Evolutionary conservation across 2,797 vertebrate species (phyloP).

Genomic region (Macropus fuliginosus): DNA sequence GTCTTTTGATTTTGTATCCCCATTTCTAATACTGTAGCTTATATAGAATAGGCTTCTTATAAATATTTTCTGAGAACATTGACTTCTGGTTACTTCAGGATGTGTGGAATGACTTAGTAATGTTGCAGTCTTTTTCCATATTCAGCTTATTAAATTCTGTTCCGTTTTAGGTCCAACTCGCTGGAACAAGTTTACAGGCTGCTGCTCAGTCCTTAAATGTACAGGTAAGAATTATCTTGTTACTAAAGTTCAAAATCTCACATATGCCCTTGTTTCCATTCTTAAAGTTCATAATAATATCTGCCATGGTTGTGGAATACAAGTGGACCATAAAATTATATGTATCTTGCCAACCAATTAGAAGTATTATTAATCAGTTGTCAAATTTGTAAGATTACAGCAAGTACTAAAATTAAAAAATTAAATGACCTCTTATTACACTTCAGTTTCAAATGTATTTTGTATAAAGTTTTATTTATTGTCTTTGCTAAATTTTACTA

Average conservation of each 20-base stretch:
- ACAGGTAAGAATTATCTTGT: conserved; percentile 84
- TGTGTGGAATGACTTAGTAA: not conserved
- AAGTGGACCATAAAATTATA: not conserved
- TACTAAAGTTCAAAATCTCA: conserved; percentile 19
- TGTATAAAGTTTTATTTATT: not conserved
- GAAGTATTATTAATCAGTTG: not conserved
- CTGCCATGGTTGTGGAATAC: not conserved
- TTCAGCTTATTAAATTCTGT: conserved; percentile 77
- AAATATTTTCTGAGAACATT: not conserved
- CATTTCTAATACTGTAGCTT: not conserved
- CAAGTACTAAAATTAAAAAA: conserved; percentile 14
- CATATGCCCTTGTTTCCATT: conserved; percentile 40
- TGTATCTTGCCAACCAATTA: not conserved
- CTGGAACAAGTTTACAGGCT: conserved; percentile 90
- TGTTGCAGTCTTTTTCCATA: not conserved
- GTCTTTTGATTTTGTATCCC: not conserved
- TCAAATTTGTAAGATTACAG: not conserved
- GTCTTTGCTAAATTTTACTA: not conserved
- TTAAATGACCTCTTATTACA: not conserved
- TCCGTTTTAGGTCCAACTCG: conserved; percentile 88
- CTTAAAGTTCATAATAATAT: conserved; percentile 14
- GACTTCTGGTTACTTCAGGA: not conserved
- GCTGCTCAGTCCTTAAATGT: conserved; percentile 89
- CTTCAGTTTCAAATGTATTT: conserved; percentile 13
- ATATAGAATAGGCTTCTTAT: not conserved